Percentiles rank a stretch among this genome's conserved stretches.
Conservation (phyloP, 2,797 vertebrate species). For the Taeniopygia guttata region DNA sequence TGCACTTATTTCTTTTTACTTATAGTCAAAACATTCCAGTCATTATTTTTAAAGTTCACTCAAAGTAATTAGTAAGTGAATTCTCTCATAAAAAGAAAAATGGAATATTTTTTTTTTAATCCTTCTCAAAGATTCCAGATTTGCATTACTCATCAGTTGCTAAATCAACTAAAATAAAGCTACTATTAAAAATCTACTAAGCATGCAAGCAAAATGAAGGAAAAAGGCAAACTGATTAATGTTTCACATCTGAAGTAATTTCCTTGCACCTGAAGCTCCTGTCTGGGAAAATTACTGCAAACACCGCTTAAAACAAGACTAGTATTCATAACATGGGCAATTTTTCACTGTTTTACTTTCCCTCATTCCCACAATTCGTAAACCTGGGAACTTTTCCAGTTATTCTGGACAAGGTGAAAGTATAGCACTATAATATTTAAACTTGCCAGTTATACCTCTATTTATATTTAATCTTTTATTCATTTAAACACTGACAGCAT, state of each 20-base stretch:
- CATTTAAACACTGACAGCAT: background rate
- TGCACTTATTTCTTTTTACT: slow-evolving; percentile 24
- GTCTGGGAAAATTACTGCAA: slow-evolving; percentile 58
- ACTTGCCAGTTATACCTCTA: background rate
- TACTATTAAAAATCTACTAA: slow-evolving; percentile 60
- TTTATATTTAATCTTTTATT: slow-evolving; percentile 36
- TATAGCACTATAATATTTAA: slow-evolving; percentile 15
- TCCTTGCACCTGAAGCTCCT: slow-evolving; percentile 65
- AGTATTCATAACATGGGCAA: slow-evolving; percentile 59
- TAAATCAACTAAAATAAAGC: slow-evolving; percentile 60
- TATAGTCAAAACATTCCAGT: background rate
- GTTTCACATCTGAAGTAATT: slow-evolving; percentile 70
- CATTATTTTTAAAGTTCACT: background rate
- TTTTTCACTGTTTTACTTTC: slow-evolving; percentile 39
- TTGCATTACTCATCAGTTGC: background rate
- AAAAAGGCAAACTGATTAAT: slow-evolving; percentile 54
- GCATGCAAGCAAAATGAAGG: slow-evolving; percentile 34
- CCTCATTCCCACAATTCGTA: slow-evolving; percentile 4
- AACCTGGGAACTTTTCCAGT: slow-evolving; percentile 27
- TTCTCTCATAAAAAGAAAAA: slow-evolving; percentile 9
- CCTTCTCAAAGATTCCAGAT: slow-evolving; percentile 7
- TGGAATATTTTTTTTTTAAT: background rate
- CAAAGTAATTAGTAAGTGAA: background rate
- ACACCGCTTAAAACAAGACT: slow-evolving; percentile 52
- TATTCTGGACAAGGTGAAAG: slow-evolving; percentile 35